Base-by-base conservation (phyloP, 2,888 invertebrate species). In the Lissocephala sabroskyi region DNA sequence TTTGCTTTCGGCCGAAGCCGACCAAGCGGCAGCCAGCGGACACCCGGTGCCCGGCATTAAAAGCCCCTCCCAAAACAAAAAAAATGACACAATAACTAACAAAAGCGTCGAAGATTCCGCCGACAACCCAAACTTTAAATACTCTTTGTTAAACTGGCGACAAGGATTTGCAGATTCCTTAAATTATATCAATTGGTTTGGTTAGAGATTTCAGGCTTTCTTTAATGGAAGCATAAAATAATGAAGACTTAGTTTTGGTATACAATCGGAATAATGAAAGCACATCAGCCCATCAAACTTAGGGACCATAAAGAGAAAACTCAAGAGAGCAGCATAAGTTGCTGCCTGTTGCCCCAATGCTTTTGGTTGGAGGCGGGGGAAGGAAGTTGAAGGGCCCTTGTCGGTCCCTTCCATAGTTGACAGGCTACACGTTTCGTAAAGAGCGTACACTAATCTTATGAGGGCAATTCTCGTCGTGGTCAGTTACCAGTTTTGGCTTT, bases 1-100 rank as follows among this genome's bases (percentile, higher is more conserved):
- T 71, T 75, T 71, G 56, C 74, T 73, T 70, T 78, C 71, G 63
- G 75, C 75, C 67, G 63, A 63, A 58, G 54, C 50, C 78, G 66
- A 40, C 60, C 56, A 71, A 52, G 59, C 71, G 62, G 32, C 48
- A 41, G 45, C 35, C 41, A 39, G 41, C 35, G 41, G 41, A 56
- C 50, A 61, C 49, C 57, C 59, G 59, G 52, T 61, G 61, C 61
- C 45, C 46, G 36, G 55, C 60, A 59, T 53, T 26, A 40, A 40
- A 13, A 26, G 26, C 10, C 26, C 14, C 17, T 18, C 19, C 17
- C 18, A 46, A 56, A 54, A 54, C 52, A 52, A 52, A 52, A 56
- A 52, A 49, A 53, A 57, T 59, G 59, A 45, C 54, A 54, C 36
- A 55, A 41, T 45, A 49, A 41, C 59, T n/a, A 23, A 23, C 23